Evolutionary conservation across 2,888 invertebrate genomes (phyloP), one percentile per base, ranked within the genome.

Genomic region (Caenorhabditis sp.): DNA sequence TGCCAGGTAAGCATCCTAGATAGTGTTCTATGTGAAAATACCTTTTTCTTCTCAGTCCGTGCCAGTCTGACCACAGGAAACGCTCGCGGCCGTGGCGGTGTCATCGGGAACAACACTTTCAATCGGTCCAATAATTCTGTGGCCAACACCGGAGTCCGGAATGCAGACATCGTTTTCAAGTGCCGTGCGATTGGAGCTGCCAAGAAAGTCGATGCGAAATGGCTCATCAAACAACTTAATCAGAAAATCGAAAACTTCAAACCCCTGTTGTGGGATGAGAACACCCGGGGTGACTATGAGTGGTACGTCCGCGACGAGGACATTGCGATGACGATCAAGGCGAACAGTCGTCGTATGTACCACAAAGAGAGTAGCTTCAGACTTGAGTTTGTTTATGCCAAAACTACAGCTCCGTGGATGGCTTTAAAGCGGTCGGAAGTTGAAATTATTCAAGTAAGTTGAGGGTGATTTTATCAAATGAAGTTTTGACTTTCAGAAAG

Each of bases 321-420:
- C 26, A 82, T 70, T 12, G 88, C 90, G 7, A 83, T 87, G n/a
- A 85, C 88, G 1, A 75, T 90, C 22, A 80, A 82, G 31, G 56
- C 76, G 16, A 86, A 89, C 73, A 84, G 75, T 28, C 81, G 87
- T 44, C 85, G 90, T 44, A 88, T 90, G 49, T 41, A 83, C 26
- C 87, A 90, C 61, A 69, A 74, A 19, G 86, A 87, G 38, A 83
- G 86, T 2, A 76, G 72, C 5, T 74, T 77, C 0, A 75, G 87
- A 31, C 84, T 88, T 51, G 77, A 77, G 4, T 87, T 91, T 63
- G 54, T 41, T 38, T 41, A 81, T 1, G 28, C 16, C 10, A 86
- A 68, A 58, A 63, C 58, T 4, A 68, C 81, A 8, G 87, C 87
- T 19, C 87, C 87, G 19, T 87, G 87, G 87, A 72, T 74, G 63